Evolutionary conservation across 2,797 vertebrate genomes (phyloP).

Genomic region (Xenentodon cancila): DNA sequence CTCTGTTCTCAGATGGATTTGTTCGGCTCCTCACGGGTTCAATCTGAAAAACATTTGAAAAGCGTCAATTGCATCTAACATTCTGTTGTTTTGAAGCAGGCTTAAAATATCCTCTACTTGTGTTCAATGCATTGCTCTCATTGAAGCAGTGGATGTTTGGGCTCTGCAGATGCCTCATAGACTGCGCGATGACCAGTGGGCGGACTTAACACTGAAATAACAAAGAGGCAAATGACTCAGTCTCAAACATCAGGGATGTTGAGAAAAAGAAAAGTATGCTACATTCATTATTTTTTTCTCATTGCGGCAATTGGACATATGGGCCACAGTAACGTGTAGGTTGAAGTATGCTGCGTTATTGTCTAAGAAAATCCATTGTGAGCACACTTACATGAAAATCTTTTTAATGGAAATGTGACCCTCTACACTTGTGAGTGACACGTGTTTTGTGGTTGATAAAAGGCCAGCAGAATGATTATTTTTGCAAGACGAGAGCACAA

Average conservation of each 20-base stretch:
- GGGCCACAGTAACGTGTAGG: slow-evolving; percentile 19
- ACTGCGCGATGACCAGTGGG: slow-evolving; percentile 66
- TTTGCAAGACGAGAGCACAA: no score
- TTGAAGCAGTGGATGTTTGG: slow-evolving; percentile 49
- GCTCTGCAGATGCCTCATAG: slow-evolving; percentile 60
- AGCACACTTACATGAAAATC: slow-evolving; percentile 9
- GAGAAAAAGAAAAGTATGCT: slow-evolving; percentile 6
- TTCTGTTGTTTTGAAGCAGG: slow-evolving; percentile 17
- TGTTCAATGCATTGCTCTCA: slow-evolving; percentile 36
- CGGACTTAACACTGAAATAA: slow-evolving; percentile 49
- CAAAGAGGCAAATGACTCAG: slow-evolving; percentile 70
- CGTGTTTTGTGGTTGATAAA: no score
- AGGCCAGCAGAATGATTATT: no score
- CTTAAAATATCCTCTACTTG: slow-evolving; percentile 33
- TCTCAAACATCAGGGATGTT: slow-evolving; percentile 51
- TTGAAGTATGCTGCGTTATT: slow-evolving; percentile 14
- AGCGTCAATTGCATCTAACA: slow-evolving; percentile 24
- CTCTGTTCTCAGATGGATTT: slow-evolving; percentile 11
- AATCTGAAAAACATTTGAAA: slow-evolving; percentile 17
- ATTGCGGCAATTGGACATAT: slow-evolving; percentile 26
- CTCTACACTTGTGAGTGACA: neutral
- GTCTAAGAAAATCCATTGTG: slow-evolving; percentile 7
- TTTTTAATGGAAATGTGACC: slow-evolving; percentile 7
- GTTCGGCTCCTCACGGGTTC: slow-evolving; percentile 15
- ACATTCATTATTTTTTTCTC: slow-evolving; percentile 36